These are phyloP conservation scores for Ormia ochracea DNA, from an alignment of 2,888 invertebrate genomes.

Conservation along the genomic window DNA sequence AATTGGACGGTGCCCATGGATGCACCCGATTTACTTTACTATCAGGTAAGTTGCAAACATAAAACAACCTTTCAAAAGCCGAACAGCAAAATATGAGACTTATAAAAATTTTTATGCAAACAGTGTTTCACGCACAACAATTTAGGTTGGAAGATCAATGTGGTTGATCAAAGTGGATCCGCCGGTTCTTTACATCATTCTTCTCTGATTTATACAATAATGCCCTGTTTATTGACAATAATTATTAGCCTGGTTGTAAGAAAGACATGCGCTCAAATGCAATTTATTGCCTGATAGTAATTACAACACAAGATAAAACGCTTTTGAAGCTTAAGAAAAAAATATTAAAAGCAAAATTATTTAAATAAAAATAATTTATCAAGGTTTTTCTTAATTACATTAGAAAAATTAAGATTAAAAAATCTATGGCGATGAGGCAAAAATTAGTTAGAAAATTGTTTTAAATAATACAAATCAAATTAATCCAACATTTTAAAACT, in stretches of 20 bases:
- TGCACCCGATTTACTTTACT: conserved; percentile 90
- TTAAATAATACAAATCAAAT: conserved; percentile 16
- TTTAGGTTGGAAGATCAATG: conserved; percentile 94
- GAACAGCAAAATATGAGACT: neutral
- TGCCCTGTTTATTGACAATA: conserved; percentile 67
- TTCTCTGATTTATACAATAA: conserved; percentile 56
- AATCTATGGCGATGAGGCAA: neutral
- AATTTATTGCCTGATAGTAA: conserved; percentile 74
- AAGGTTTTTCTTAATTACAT: conserved; percentile 15
- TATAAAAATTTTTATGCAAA: conserved; percentile 63
- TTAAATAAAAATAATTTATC: conserved; percentile 43
- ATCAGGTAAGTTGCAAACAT: conserved; percentile 82
- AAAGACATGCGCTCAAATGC: conserved; percentile 27
- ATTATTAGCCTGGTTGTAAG: conserved; percentile 72
- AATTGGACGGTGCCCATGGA: conserved; percentile 91
- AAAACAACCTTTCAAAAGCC: neutral
- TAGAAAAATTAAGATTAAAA: neutral
- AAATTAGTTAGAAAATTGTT: conserved; percentile 54
- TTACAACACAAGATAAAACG: conserved; percentile 15
- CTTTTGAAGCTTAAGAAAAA: conserved; percentile 18
- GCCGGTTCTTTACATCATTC: conserved; percentile 53
- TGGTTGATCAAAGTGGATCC: conserved; percentile 81
- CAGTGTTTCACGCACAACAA: conserved; percentile 96
- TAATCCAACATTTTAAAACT: neutral
- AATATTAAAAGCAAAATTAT: neutral